Conservation (phyloP, 2,113 vertebrate species). For the Lutjanus erythropterus region DNA sequence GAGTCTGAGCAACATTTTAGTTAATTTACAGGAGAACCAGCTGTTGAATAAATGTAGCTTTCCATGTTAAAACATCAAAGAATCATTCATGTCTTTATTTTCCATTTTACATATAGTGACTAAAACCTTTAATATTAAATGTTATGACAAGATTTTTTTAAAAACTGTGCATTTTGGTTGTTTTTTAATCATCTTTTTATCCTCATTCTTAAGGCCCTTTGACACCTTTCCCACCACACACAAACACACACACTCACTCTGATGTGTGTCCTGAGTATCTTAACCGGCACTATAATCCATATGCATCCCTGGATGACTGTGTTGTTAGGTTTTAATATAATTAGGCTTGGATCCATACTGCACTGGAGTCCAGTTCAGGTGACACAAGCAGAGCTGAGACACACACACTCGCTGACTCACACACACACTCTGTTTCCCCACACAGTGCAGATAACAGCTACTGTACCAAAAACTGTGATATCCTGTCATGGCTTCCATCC, state of each 20-base stretch:
- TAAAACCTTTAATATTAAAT: not conserved
- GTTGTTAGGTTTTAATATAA: slow-evolving; percentile 60
- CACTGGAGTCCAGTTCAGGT: slow-evolving; percentile 34
- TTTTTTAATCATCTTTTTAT: too few relatives aligned
- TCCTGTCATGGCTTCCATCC: not conserved
- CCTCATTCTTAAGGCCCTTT: too few relatives aligned
- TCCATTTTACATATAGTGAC: not conserved
- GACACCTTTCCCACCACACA: too few relatives aligned
- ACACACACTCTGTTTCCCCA: not conserved
- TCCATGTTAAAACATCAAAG: not conserved
- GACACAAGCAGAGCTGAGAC: slow-evolving; percentile 7
- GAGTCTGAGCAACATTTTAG: not conserved
- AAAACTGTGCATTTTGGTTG: too few relatives aligned
- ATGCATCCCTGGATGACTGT: slow-evolving; percentile 47
- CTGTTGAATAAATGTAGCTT: not conserved
- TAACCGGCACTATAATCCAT: slow-evolving; percentile 38
- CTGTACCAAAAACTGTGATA: not conserved
- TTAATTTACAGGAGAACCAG: not conserved
- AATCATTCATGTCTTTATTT: not conserved
- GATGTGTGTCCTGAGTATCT: too few relatives aligned
- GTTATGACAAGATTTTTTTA: not conserved
- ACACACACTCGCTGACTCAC: slow-evolving; percentile 11
- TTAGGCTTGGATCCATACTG: slow-evolving; percentile 51
- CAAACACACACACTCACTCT: too few relatives aligned
- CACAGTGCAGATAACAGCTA: not conserved